Percentiles rank a stretch among this genome's conserved stretches.
These are phyloP conservation scores for Accipiter cooperii DNA, from an alignment of 2,113 vertebrate genomes.

Conservation along the genomic window DNA sequence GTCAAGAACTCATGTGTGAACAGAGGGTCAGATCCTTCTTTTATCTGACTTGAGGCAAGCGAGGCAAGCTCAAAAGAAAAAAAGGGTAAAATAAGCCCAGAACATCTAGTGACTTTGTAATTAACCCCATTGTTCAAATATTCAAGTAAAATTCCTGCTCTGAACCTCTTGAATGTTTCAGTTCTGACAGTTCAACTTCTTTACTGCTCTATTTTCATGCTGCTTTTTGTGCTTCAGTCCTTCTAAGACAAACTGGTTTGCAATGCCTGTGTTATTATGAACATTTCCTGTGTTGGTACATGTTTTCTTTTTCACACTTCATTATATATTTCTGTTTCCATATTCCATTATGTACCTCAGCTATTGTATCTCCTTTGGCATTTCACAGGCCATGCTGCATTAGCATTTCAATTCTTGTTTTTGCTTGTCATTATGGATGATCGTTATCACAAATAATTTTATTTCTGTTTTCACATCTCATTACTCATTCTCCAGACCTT, in stretches of 20 bases:
- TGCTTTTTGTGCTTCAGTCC: not conserved
- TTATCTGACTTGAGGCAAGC: not conserved
- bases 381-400: not conserved
- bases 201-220: not conserved
- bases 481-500: not conserved
- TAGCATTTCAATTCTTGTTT: not conserved
- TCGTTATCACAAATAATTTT: not conserved
- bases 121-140: not conserved
- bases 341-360: not conserved
- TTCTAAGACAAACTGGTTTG: not conserved
- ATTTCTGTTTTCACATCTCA: conserved; percentile 24
- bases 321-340: not conserved
- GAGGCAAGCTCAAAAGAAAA: not conserved
- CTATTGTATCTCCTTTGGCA: not conserved
- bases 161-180: not conserved
- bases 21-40: accelerated
- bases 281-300: not conserved
- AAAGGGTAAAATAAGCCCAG: not conserved
- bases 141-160: not conserved
- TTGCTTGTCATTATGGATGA: not conserved
- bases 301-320: not conserved
- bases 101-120: not conserved
- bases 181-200: not conserved
- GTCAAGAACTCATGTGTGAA: not conserved
- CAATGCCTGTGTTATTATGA: not conserved